These are phyloP conservation scores for Pachycephala philippinensis DNA, from an alignment of 2,113 vertebrate species.

Conservation along the genomic window DNA sequence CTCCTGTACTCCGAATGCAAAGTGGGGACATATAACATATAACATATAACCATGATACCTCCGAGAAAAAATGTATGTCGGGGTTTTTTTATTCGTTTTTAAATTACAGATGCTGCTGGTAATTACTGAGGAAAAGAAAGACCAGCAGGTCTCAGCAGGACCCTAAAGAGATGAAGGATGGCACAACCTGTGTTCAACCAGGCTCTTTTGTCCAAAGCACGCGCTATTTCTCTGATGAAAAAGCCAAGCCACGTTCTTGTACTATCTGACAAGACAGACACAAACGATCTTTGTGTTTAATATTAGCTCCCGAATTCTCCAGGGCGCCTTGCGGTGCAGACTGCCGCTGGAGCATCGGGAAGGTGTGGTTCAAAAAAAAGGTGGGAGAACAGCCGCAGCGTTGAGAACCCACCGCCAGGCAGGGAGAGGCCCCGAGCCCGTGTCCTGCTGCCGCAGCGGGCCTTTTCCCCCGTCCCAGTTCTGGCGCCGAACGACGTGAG, in stretches of 20 bases:
- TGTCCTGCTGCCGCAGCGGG: rapidly evolving
- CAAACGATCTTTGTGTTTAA: neutral
- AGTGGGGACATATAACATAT: neutral
- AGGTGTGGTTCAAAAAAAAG: neutral
- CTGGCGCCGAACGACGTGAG: neutral
- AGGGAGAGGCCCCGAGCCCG: neutral
- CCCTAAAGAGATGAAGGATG: neutral
- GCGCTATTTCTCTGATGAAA: neutral
- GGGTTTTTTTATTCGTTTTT: neutral
- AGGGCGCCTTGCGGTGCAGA: rapidly evolving
- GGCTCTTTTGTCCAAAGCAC: neutral
- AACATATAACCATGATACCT: neutral
- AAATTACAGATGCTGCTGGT: neutral
- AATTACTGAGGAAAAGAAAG: neutral
- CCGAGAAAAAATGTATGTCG: rapidly evolving
- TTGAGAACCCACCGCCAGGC: neutral
- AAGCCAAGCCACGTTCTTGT: neutral
- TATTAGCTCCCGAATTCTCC: neutral
- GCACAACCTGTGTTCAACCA: neutral
- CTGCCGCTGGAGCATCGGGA: neutral
- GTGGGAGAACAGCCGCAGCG: rapidly evolving
- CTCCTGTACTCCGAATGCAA: neutral
- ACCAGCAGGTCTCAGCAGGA: neutral
- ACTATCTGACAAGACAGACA: neutral
- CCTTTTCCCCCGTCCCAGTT: neutral